Conservation (phyloP, 2,888 invertebrate genomes). For the Chrysolina haemoptera region DNA sequence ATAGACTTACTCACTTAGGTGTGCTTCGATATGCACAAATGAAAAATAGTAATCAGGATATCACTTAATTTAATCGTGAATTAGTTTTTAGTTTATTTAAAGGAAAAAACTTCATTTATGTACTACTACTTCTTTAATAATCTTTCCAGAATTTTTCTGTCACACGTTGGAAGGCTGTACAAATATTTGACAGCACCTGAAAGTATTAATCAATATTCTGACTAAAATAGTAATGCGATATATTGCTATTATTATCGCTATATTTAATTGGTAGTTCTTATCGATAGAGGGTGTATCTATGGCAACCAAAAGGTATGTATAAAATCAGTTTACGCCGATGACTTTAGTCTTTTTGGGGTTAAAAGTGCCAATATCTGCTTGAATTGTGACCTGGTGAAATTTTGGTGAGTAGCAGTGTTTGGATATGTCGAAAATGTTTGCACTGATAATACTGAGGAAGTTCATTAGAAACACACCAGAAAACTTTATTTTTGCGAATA, state of each 20-base stretch:
- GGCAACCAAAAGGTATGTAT: constrained; percentile 53
- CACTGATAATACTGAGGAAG: too few relatives aligned
- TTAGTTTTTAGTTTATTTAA: too few relatives aligned
- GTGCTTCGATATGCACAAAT: too few relatives aligned
- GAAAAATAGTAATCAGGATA: too few relatives aligned
- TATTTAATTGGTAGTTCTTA: constrained; percentile 46
- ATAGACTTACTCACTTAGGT: too few relatives aligned
- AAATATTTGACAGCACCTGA: constrained; percentile 31
- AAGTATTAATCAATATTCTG: constrained; percentile 41
- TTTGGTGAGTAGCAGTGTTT: constrained; percentile 23
- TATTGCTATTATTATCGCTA: constrained; percentile 30
- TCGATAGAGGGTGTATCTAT: constrained; percentile 53
- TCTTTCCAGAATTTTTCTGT: not conserved
- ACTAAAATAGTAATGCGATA: constrained; percentile 25
- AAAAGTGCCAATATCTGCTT: constrained; percentile 33
- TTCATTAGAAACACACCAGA: too few relatives aligned
- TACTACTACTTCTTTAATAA: too few relatives aligned
- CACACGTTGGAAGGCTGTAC: constrained; percentile 2
- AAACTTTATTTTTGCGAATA: too few relatives aligned
- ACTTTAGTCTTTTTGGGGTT: constrained; percentile 46
- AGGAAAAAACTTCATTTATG: too few relatives aligned
- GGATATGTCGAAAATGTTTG: too few relatives aligned
- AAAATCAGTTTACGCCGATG: constrained; percentile 49
- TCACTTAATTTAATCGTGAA: too few relatives aligned
- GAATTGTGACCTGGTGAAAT: constrained; percentile 15